phyloP scores from a whole-genome alignment of 2,888 invertebrate species.

The Digitonthophagus gazella region DNA sequence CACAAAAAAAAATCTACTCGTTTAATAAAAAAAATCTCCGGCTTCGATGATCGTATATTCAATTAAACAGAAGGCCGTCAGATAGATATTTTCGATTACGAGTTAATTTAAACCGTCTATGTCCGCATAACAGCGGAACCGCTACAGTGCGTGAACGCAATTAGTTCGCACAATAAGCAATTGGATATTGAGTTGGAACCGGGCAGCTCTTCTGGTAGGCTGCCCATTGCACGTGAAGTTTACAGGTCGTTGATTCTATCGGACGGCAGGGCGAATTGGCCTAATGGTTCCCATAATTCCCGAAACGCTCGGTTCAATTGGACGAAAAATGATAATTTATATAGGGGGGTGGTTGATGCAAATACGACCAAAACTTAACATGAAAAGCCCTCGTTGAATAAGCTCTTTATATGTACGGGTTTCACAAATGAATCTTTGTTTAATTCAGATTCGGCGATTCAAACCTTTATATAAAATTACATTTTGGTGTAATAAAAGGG shows the following conservation, averaged over 20 bases:
- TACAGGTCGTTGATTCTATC: constrained; percentile 48
- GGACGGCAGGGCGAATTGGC: constrained; percentile 47
- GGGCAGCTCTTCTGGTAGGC: constrained; percentile 40
- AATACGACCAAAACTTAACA: no score
- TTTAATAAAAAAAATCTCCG: no score
- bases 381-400: no score
- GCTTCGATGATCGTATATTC: no score
- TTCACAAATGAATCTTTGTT: no score
- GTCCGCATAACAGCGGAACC: not conserved
- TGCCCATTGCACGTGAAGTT: constrained; percentile 39
- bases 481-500: no score
- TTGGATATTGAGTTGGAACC: not conserved
- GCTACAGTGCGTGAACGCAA: not conserved
- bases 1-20: no score
- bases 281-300: constrained; percentile 49
- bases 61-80: not conserved
- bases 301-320: constrained; percentile 41
- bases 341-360: not conserved
- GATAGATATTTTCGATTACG: not conserved
- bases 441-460: no score
- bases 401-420: no score
- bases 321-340: constrained; percentile 21
- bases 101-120: not conserved
- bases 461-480: no score
- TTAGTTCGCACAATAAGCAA: not conserved